These are phyloP conservation scores for Ahaetulla prasina DNA, from an alignment of 2,113 vertebrate genomes.

Conservation along the genomic window DNA sequence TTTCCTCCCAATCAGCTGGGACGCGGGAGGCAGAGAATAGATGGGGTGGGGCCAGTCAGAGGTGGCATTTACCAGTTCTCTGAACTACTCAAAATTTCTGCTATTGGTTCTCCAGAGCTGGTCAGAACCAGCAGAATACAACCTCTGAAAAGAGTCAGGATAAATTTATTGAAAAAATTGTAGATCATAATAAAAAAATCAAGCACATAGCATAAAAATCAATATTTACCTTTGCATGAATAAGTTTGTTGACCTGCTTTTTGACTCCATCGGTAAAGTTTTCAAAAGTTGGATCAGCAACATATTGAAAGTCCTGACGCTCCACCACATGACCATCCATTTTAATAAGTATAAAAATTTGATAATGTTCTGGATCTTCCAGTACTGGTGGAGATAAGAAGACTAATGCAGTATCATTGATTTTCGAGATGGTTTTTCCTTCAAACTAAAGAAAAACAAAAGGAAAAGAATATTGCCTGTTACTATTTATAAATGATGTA, in stretches of 20 bases:
- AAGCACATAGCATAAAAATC: background rate
- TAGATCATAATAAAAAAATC: fast-evolving
- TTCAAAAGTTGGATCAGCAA: slow-evolving; percentile 81
- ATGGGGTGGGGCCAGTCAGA: too few relatives aligned
- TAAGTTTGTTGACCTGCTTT: slow-evolving; percentile 80
- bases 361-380: slow-evolving; percentile 68
- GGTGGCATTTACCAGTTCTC: too few relatives aligned
- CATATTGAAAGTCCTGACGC: slow-evolving; percentile 76
- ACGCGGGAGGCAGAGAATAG: too few relatives aligned
- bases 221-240: slow-evolving; percentile 72
- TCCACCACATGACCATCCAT: slow-evolving; percentile 77
- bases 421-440: slow-evolving; percentile 50
- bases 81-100: too few relatives aligned
- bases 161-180: background rate
- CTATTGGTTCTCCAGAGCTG: too few relatives aligned
- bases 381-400: slow-evolving; percentile 81
- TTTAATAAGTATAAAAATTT: slow-evolving; percentile 71
- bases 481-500: background rate
- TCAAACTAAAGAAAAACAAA: slow-evolving; percentile 64
- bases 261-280: slow-evolving; percentile 76
- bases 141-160: background rate
- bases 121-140: too few relatives aligned
- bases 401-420: slow-evolving; percentile 76
- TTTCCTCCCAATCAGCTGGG: too few relatives aligned
- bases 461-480: slow-evolving; percentile 9